phyloP scores from a whole-genome alignment of 2,797 vertebrate genomes.

The Notolabrus celidotus region DNA sequence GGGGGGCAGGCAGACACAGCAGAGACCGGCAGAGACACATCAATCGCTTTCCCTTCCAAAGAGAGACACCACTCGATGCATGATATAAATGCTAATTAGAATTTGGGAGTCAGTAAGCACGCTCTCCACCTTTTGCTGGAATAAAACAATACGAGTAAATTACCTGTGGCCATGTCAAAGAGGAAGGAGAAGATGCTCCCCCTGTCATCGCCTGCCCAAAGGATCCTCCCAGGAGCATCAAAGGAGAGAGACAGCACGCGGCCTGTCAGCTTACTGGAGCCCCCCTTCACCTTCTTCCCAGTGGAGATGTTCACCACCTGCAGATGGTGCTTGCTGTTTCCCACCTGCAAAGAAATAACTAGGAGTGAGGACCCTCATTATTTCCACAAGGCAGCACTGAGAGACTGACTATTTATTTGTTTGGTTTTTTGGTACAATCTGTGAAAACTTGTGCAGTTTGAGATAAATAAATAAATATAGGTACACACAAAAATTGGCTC shows the following conservation, averaged over 20 bases:
- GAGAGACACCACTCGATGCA: constrained; percentile 10
- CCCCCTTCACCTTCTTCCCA: constrained; percentile 94
- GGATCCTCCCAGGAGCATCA: constrained; percentile 91
- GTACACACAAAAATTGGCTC: not conserved
- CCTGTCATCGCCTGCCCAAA: constrained; percentile 94
- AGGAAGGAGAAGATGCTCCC: constrained; percentile 96
- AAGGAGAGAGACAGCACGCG: constrained; percentile 93
- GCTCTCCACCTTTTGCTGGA: constrained; percentile 1
- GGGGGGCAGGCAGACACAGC: constrained; percentile 38
- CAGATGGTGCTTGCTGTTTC: constrained; percentile 93
- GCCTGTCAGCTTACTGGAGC: constrained; percentile 93
- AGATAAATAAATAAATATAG: not conserved
- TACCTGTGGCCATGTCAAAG: constrained; percentile 96
- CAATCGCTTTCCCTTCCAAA: constrained; percentile 38
- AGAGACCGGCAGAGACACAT: constrained; percentile 48
- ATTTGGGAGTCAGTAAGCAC: constrained; percentile 24
- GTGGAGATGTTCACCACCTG: constrained; percentile 97
- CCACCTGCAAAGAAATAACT: constrained; percentile 84
- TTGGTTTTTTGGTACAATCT: not conserved
- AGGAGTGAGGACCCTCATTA: constrained; percentile 37
- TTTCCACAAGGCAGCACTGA: constrained; percentile 17
- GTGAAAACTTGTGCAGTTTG: not conserved
- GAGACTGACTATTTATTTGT: not conserved
- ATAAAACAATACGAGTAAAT: not conserved
- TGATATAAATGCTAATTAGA: constrained; percentile 11